Conservation (phyloP, 2,113 vertebrate genomes). For the Buteo buteo region DNA sequence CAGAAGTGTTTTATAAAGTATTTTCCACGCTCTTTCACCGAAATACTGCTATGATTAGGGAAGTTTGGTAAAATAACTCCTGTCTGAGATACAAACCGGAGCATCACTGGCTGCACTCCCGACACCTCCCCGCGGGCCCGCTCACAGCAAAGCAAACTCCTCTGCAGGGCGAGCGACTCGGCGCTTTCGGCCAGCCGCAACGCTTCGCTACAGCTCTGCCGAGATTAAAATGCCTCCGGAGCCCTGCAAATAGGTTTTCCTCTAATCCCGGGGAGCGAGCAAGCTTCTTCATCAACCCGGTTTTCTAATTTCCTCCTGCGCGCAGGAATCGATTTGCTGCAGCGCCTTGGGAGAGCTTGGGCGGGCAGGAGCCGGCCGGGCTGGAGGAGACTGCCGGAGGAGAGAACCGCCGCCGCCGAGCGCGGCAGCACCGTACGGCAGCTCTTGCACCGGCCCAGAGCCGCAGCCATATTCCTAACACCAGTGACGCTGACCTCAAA, state of each 20-base stretch:
- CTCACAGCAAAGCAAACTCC: background rate
- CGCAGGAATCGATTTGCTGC: background rate
- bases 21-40: background rate
- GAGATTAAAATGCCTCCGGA: fast-evolving
- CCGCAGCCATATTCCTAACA: background rate
- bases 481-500: conserved; percentile 52
- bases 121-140: fast-evolving
- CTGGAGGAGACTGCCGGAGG: background rate
- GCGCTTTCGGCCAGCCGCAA: fast-evolving
- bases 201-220: fast-evolving
- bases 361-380: fast-evolving
- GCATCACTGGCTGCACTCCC: fast-evolving
- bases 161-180: fast-evolving
- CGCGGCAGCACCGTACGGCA: fast-evolving
- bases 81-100: background rate
- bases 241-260: background rate
- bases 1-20: background rate
- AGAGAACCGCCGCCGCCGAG: fast-evolving
- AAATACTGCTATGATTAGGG: background rate
- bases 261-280: background rate
- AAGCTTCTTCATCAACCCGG: background rate
- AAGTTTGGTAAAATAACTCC: background rate
- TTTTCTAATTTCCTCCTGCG: background rate
- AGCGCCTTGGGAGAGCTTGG: background rate
- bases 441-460: background rate